These are phyloP conservation scores for Xenopus petersii DNA, from an alignment of 2,797 vertebrate genomes.

Conservation along the genomic window DNA sequence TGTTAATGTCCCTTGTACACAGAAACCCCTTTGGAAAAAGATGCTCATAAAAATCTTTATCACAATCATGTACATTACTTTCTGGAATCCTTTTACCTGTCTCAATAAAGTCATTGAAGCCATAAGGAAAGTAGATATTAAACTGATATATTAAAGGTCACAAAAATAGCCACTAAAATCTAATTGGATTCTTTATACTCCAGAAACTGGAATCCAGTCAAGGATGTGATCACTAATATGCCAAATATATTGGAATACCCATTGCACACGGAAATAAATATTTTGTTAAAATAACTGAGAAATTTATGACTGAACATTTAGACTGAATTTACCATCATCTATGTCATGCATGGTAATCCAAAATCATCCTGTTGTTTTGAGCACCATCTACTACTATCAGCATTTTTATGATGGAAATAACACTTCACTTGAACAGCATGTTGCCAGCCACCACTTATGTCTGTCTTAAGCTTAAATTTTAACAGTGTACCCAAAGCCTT, in stretches of 20 bases:
- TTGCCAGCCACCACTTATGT: too few relatives aligned
- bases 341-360: too few relatives aligned
- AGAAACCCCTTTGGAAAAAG: slow-evolving; percentile 19
- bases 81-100: neutral
- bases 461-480: too few relatives aligned
- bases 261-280: slow-evolving; percentile 6
- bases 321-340: too few relatives aligned
- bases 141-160: slow-evolving; percentile 35
- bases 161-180: slow-evolving; percentile 31
- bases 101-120: slow-evolving; percentile 33
- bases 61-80: slow-evolving; percentile 21
- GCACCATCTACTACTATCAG: too few relatives aligned
- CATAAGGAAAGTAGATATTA: slow-evolving; percentile 30
- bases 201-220: slow-evolving; percentile 1
- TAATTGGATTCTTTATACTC: slow-evolving; percentile 31
- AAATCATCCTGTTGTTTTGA: too few relatives aligned
- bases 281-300: neutral
- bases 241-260: slow-evolving; percentile 1
- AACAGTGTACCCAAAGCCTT: too few relatives aligned
- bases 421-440: too few relatives aligned
- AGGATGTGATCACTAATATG: slow-evolving; percentile 3
- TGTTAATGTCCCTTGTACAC: neutral
- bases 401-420: too few relatives aligned
- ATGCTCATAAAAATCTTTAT: slow-evolving; percentile 14
- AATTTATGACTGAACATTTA: too few relatives aligned